Base-by-base conservation (phyloP, 2,113 vertebrate species). In the Pachyramphus minor region DNA sequence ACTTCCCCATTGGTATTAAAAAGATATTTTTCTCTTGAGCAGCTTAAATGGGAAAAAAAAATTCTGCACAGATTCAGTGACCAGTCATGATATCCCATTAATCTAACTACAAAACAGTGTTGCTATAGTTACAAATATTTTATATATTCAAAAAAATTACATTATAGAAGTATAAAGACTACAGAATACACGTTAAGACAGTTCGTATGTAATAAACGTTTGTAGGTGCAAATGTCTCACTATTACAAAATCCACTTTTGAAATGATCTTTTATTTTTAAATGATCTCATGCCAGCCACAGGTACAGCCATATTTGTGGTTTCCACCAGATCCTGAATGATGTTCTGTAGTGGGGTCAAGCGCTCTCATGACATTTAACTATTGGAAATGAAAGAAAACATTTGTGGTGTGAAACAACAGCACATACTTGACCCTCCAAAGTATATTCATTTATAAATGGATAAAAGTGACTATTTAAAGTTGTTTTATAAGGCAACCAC, bases 391-490 rank as follows among this genome's bases (percentile, higher is more conserved):
- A 97, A 96, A 88, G 94, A 97, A 98, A 97, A 97, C 97, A 96
- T 97, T 96, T 97, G 96, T 97, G 98, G 96, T 96, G 90, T 97
- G 91, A 96, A 97, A 97, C 96, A 97, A 96, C 94, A 96, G 97
- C 86, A 80, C 86, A 94, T 90, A 93, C 92, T 96, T 95, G 96
- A 97, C 95, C 60, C 90, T 97, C 96, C 91, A 96, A 97, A 97
- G 93, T 84, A 89, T 87, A 96, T 94, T 81, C 89, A 90, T 97
- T 97, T 98, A 97, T 97, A 97, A 98, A 97, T 96, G 97, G 95
- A 97, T 98, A 97, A 97, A 98, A 98, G 96, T 96, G 87, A 95
- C 97, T 97, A 97, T 97, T 97, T 97, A 96, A 96, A 96, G 95
- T 97, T 96, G 93, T 90, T 97, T 98, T 95, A 82, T 94, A 98